Conservation (phyloP, 2,113 vertebrate species). For the Clarias gariepinus region DNA sequence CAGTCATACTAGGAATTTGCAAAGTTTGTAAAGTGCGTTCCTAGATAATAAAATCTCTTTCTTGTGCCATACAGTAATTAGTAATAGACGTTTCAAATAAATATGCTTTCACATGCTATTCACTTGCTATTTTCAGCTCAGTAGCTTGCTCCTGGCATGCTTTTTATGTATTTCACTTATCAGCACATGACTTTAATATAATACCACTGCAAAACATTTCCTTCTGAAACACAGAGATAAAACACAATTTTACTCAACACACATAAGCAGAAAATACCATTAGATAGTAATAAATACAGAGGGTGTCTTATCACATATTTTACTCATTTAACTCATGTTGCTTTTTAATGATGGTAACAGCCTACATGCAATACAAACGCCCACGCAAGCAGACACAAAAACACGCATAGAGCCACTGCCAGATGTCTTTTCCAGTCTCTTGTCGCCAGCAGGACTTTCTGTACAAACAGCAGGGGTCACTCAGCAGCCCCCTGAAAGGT, state of each 20-base stretch:
- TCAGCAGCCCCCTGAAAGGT: conserved; percentile 64
- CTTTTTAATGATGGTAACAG: conserved; percentile 26
- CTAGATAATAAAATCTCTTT: not conserved
- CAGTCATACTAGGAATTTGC: not conserved
- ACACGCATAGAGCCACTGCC: conserved; percentile 56
- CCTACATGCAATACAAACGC: conserved; percentile 3
- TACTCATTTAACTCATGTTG: conserved; percentile 3
- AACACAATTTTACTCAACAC: not conserved
- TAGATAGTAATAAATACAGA: not conserved
- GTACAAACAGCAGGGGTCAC: conserved; percentile 67
- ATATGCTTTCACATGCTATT: not conserved
- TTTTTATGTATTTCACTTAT: not conserved
- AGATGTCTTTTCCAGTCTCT: conserved; percentile 69
- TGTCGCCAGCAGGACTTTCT: conserved; percentile 59
- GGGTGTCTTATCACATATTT: not conserved
- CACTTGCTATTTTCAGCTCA: not conserved
- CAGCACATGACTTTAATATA: not conserved
- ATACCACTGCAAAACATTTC: not conserved
- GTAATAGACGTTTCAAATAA: not conserved
- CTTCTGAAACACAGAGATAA: not conserved
- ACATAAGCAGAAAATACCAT: not conserved
- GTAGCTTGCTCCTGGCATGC: not conserved
- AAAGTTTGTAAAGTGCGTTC: not conserved
- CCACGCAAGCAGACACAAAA: conserved; percentile 36
- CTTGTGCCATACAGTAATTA: not conserved